Base-by-base conservation (phyloP, 2,888 invertebrate species). In the Syritta pipiens region DNA sequence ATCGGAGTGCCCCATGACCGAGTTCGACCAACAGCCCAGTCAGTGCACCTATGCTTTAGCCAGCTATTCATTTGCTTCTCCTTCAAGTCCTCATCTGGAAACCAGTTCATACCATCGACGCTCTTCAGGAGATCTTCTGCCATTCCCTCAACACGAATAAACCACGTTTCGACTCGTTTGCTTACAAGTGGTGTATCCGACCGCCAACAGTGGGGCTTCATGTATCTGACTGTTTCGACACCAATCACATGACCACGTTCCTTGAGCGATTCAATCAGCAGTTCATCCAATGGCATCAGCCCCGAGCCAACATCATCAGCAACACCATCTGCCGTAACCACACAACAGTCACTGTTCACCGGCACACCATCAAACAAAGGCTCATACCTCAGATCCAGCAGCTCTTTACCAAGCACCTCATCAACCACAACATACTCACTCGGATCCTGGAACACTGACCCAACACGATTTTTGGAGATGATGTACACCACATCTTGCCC, bases 1-100 rank as follows among this genome's bases (percentile, higher is more conserved):
- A 99, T 97, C 1, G 98, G 98, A 35, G 97, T 98, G 35, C 98
- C 98, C 98, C 98, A 99, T 87, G 97, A 98, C 24, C 98, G 92
- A 88, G 98, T 98, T 51, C 98, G 91, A 83, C 97, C 97, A 2
- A 99, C 92, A 14, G 97, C 96, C 97, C 97, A 98, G 89, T 99
- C 98, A 55, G 97, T 91, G 0, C 98, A 97, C 68, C 97, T 97
- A 55, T 93, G 91, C 81, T 98, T 89, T 97, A 98, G 98, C 89
- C 93, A 98, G 88, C 97, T 98, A 98, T 7, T 95, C 97, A 89
- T 98, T 98, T 76, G 97, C 90, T 87, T 97, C 97, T 77, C 98
- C 97, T 87, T 96, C n/a, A n/a, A n/a, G 96, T 98, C 95, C 90
- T 96, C 96, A 75, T 96, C 95, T 1, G 98, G 98, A 1, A 98